phyloP scores from a whole-genome alignment of 2,888 invertebrate species.

The Syritta pipiens region DNA sequence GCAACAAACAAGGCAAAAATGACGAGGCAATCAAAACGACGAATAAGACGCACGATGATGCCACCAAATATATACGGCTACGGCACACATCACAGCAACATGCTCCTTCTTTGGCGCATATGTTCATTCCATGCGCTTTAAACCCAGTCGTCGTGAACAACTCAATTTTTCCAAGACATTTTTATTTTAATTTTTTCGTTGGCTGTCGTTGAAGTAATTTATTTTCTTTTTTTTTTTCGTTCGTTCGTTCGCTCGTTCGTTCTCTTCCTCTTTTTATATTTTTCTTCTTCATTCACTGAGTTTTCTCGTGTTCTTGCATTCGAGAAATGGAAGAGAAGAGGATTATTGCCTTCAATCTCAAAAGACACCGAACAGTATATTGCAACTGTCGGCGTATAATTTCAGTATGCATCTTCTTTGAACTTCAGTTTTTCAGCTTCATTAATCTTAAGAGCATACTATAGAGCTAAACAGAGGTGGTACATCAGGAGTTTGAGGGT shows the following conservation, averaged over 20 bases:
- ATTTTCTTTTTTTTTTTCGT: conserved; percentile 7
- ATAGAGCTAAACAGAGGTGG: background rate
- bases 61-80: conserved; percentile 30
- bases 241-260: background rate
- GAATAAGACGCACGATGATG: conserved; percentile 40
- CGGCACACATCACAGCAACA: conserved; percentile 43
- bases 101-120: conserved; percentile 32
- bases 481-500: conserved; percentile 10
- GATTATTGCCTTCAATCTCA: conserved; percentile 45
- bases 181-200: conserved; percentile 41
- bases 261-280: conserved; percentile 9
- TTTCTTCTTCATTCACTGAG: conserved; percentile 35
- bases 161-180: conserved; percentile 55
- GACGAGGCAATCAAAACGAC: conserved; percentile 34
- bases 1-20: conserved; percentile 21
- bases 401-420: conserved; percentile 52
- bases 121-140: conserved; percentile 17
- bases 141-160: conserved; percentile 44
- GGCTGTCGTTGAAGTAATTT: conserved; percentile 48
- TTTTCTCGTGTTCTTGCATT: conserved; percentile 14
- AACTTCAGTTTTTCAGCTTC: conserved; percentile 62
- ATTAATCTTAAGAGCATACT: conserved; percentile 45
- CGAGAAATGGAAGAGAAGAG: conserved; percentile 22
- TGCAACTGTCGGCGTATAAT: conserved; percentile 59
- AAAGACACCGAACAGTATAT: conserved; percentile 52